phyloP scores from a whole-genome alignment of 2,888 invertebrate genomes.

The Papilio elwesi region DNA sequence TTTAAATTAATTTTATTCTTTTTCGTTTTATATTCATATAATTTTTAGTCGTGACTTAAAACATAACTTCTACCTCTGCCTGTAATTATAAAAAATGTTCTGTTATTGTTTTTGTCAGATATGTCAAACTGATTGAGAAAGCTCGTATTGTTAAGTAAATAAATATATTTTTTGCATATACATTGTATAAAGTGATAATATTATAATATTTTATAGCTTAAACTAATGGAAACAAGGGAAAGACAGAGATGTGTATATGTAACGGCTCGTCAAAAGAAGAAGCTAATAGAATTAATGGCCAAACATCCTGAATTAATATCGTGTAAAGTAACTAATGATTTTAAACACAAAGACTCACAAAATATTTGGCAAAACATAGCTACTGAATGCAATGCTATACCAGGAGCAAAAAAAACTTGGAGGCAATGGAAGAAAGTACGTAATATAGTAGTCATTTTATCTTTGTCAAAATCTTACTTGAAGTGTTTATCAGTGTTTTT shows the following conservation, averaged over 20 bases:
- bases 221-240: conserved; percentile 63
- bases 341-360: conserved; percentile 67
- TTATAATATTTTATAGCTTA: conserved; percentile 4
- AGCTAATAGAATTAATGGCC: conserved; percentile 67
- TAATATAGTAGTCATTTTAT: conserved; percentile 23
- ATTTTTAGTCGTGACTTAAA: too few relatives aligned
- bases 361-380: conserved; percentile 70
- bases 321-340: conserved; percentile 66
- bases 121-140: too few relatives aligned
- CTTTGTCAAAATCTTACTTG: conserved; percentile 1
- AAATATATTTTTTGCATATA: too few relatives aligned
- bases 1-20: too few relatives aligned
- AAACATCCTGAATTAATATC: conserved; percentile 70
- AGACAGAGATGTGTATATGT: conserved; percentile 64
- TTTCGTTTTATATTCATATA: too few relatives aligned
- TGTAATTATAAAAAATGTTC: too few relatives aligned
- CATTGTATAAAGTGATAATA: too few relatives aligned
- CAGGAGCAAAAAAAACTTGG: conserved; percentile 76
- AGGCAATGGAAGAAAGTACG: conserved; percentile 76
- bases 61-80: too few relatives aligned
- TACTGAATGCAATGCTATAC: conserved; percentile 69
- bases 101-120: too few relatives aligned
- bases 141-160: too few relatives aligned
- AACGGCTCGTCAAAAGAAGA: conserved; percentile 70
- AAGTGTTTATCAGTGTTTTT: conserved; percentile 14